Evolutionary conservation across 2,797 vertebrate genomes (phyloP), one percentile per base, ranked within the genome.

Genomic region (Sylvia borin): DNA sequence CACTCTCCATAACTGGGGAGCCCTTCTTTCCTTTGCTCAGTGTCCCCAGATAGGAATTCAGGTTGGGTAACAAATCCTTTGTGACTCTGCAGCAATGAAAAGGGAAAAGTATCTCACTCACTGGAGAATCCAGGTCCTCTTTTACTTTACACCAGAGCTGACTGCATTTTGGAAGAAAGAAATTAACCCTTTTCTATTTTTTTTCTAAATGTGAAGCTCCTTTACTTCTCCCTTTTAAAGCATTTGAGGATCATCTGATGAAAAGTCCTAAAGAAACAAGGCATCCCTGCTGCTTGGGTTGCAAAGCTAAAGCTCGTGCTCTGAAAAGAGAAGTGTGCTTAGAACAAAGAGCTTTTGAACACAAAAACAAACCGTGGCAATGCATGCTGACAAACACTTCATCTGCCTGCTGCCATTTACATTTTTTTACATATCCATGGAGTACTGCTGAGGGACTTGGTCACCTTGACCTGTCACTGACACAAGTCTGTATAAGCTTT

Each of bases 271-370:
- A 54, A 70, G 86, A 79, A 93, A 79, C 60, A 67, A 85, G 50
- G 18, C 77, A 72, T 66, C 68, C 60, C 62, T 81, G 82, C 64
- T 85, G 68, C 55, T 82, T 72, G 64, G 34, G 19, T 55, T 91
- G 62, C 55, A 91, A 93, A 96, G 77, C 85, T 85, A 66, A 90
- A 54, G 66, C 40, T 85, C 50, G 65, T 65, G 38, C 58, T 85
- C 79, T 67, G 79, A 67, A 92, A 78, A 84, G 55, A 88, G 55
- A 70, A 79, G 77, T 45, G 78, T 88, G 91, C 75, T 88, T 65
- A 78, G 20, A 88, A 90, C 78, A 95, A 89, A 84, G 64, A 85
- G 38, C 43, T 75, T 91, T 92, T 70, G 73, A 91, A 76, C 53
- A 61, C 53, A 84, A 70, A 92, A 66, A 2, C 60, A 86, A 95